Base-by-base conservation (phyloP, 2,797 vertebrate genomes). In the Serranus cabrilla region DNA sequence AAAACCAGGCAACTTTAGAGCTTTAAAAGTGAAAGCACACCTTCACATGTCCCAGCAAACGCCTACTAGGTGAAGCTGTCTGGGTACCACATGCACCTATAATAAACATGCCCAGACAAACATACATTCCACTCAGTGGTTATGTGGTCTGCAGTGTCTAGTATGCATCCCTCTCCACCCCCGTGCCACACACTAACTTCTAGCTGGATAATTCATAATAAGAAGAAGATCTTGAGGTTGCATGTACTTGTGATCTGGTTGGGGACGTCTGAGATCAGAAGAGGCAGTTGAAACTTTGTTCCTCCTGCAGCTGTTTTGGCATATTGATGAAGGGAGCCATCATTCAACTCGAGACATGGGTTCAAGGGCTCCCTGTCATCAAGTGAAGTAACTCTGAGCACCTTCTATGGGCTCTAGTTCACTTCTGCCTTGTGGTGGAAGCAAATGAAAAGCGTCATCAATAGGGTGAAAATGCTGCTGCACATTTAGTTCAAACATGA, bases 121-220 rank as follows among this genome's bases (percentile, higher is more conserved):
- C 83, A 92, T 89, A 91, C 94, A 96, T 96, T 97, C 95, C 95
- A 94, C 90, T 93, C 89, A 75, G 84, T 92, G 92, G 93, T 92
- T 90, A 72, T 84, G 93, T n/a, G 89, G 91, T 92, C 76, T 76
- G 72, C 66, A 81, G 56, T 72, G 81, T 93, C 82, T 87, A 89
- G 78, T 47, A 61, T 76, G 62, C 57, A 72, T 79, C 83, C 78
- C 76, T 74, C 74, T 64, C 47, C 74, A 67, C 78, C 82, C 81
- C 61, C 76, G 49, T 80, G 68, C 63, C 75, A 66, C 80, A 65
- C 52, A 42, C 9, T 31, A 67, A 58, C 69, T 71, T 77, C 57
- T 79, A 55, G 68, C 40, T 49, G 60, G 58, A 83, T 90, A 83
- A 88, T 81, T 83, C 66, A 79, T 76, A 59, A 74, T 67, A 73